These are phyloP conservation scores for Trachelus troglodyta DNA, from an alignment of 2,888 invertebrate species.

Conservation along the genomic window DNA sequence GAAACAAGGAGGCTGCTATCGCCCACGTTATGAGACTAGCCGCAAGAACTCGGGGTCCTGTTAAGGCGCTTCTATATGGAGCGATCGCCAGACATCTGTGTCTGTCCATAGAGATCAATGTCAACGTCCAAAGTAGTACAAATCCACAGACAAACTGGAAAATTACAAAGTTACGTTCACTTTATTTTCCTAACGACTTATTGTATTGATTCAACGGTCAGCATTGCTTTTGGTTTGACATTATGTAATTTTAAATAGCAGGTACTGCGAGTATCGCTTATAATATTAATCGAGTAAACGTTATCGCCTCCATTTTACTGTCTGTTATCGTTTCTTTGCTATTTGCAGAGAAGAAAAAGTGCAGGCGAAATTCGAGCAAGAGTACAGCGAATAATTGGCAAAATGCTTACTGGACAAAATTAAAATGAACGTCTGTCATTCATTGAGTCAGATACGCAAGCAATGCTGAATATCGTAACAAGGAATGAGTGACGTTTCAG, in stretches of 20 bases:
- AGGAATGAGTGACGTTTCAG: neutral
- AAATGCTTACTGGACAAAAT: neutral
- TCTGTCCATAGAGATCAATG: constrained; percentile 71
- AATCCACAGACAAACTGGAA: constrained; percentile 71
- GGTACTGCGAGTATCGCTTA: neutral
- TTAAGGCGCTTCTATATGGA: constrained; percentile 69
- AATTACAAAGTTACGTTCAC: constrained; percentile 23
- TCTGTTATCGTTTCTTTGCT: neutral
- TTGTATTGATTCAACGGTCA: neutral
- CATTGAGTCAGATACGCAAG: neutral
- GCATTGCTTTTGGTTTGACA: neutral
- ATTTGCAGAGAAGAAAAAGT: neutral
- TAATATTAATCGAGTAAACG: neutral
- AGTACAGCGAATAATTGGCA: neutral
- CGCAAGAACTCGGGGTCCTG: constrained; percentile 62
- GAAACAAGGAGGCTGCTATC: constrained; percentile 66
- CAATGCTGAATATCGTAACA: neutral
- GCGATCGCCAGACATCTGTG: constrained; percentile 70
- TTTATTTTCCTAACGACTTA: neutral
- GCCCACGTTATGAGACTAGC: constrained; percentile 68
- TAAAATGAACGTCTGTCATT: neutral
- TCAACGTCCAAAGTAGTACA: constrained; percentile 71
- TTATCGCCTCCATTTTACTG: neutral
- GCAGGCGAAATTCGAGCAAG: neutral
- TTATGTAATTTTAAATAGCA: neutral